Base-by-base conservation (phyloP, 2,888 invertebrate species). In the Byasa hedistus region DNA sequence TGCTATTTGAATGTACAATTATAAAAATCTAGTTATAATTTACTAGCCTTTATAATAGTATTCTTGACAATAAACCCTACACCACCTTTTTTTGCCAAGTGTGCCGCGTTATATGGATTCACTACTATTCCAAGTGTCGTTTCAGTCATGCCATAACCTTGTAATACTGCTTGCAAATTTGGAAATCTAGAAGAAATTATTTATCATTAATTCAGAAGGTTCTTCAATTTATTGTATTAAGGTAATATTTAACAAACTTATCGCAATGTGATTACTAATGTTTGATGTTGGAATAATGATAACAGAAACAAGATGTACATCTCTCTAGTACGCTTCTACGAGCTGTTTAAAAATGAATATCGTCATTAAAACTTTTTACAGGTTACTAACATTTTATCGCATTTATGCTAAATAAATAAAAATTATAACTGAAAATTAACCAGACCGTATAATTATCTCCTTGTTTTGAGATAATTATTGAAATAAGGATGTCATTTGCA, bases 131-230 rank as follows among this genome's bases (percentile, higher is more conserved):
- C 71, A 0, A 80, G 62, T 0, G 78, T 75, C 0, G 69, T 61
- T 60, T 83, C 82, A 0, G 82, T 82, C 79, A 82, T 76, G 0
- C 82, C 82, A 48, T 81, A 82, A 0, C 76, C 80, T 74, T 81
- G 81, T 0, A 76, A 39, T 1, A 82, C 70, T 3, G 65, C 68
- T 51, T 66, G 62, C 1, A 76, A 52, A 12, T 77, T 78, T 7
- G 78, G 78, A 57, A 82, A 80, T 57, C 82, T 83, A 64, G 5
- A 71, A 71, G 15, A 21, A 22, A 48, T 19, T 48, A n/a, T 12
- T n/a, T n/a, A 12, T 48, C 19, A 12, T 7, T 48, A 48, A 48
- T 48, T 4, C 5, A 48, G 10, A 48, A 4, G 12, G 2, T 39
- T 39, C 12, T 39, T 15, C 19, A n/a, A 48, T 0, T 19, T 3